A percentile compares a stretch with the other conserved stretches of the same genome.
Evolutionary conservation across 2,797 vertebrate species (phyloP).

Genomic region (Oryzias dopingdopingensis): DNA sequence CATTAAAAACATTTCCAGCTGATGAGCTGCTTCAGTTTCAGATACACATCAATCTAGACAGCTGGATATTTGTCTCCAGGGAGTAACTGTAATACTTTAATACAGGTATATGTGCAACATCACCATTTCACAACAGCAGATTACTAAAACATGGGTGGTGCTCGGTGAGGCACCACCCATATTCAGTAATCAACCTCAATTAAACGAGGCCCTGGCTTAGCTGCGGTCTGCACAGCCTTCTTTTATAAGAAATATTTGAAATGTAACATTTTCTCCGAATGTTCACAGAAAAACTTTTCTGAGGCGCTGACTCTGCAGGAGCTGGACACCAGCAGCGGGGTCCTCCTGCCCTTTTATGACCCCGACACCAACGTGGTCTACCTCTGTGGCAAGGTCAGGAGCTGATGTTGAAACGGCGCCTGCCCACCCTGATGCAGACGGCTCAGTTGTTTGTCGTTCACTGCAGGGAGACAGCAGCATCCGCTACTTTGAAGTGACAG

Average conservation of each 20-base stretch:
- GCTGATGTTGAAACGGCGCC: not conserved
- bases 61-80: constrained; percentile 4
- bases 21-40: not conserved
- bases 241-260: not conserved
- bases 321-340: constrained; percentile 89
- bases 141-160: constrained; percentile 14
- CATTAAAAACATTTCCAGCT: not conserved
- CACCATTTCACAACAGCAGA: constrained; percentile 23
- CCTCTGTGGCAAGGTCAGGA: constrained; percentile 87
- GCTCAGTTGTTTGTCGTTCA: constrained; percentile 8
- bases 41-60: not conserved
- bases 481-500: constrained; percentile 91
- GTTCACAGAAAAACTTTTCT: constrained; percentile 72
- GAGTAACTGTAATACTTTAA: constrained; percentile 3
- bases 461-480: constrained; percentile 92
- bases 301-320: constrained; percentile 87
- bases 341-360: constrained; percentile 88
- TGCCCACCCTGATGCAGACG: not conserved
- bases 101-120: not conserved
- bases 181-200: not conserved
- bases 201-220: constrained; percentile 20
- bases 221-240: not conserved
- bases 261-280: not conserved
- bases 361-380: constrained; percentile 88
- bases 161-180: constrained; percentile 7